Conservation (phyloP, 1,140 invertebrate genomes). For the Drosophila sp. region DNA sequence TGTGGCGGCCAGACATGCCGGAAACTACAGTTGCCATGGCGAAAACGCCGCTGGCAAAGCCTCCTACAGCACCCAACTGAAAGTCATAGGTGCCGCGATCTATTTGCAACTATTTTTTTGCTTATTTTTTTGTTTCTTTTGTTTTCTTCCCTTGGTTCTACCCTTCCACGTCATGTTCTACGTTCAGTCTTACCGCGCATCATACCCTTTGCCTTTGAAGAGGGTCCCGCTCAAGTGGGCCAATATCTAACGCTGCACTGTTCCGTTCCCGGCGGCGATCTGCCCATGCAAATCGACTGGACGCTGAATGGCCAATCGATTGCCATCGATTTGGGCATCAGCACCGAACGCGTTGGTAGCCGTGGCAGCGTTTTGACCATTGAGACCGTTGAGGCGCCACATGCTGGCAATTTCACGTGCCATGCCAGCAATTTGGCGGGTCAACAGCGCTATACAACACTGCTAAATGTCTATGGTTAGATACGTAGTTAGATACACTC, state of each 20-base stretch:
- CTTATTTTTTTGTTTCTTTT: conserved; percentile 21
- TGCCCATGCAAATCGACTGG: conserved; percentile 89
- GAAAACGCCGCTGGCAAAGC: conserved; percentile 90
- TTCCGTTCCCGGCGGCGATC: conserved; percentile 90
- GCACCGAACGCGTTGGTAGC: conserved; percentile 87
- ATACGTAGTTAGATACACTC: conserved; percentile 9
- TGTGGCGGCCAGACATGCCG: conserved; percentile 88
- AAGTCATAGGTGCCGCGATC: conserved; percentile 77
- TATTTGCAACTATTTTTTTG: background rate
- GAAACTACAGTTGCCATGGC: conserved; percentile 89
- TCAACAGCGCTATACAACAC: conserved; percentile 68
- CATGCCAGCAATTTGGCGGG: conserved; percentile 89
- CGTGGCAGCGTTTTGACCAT: conserved; percentile 89
- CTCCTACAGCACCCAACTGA: conserved; percentile 86
- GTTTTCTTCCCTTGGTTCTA: conserved; percentile 45
- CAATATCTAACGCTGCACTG: conserved; percentile 86
- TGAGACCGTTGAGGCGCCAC: conserved; percentile 87
- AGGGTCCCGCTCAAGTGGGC: conserved; percentile 81
- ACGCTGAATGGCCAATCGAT: conserved; percentile 87
- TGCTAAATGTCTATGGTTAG: conserved; percentile 84
- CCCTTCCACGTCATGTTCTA: conserved; percentile 25
- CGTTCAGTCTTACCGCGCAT: conserved; percentile 90
- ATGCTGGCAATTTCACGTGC: conserved; percentile 89
- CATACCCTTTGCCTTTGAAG: conserved; percentile 87
- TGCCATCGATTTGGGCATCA: conserved; percentile 86